Percentiles rank a stretch among this genome's conserved stretches.
These are phyloP conservation scores for Tragelaphus imberbis DNA, from an alignment of 2,113 vertebrate species.

Conservation along the genomic window DNA sequence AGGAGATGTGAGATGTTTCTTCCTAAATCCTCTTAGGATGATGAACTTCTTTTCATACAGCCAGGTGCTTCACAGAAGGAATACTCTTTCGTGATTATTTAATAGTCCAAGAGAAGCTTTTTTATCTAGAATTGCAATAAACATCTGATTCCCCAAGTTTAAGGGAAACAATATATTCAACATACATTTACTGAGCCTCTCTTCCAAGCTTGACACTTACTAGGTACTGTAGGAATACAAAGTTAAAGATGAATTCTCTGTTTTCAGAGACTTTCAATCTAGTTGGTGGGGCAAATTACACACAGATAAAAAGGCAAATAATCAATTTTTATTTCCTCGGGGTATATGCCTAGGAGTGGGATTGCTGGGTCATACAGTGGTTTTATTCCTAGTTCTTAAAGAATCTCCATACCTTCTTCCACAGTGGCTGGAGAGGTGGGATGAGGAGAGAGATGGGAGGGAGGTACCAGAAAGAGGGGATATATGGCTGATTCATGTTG, in stretches of 20 bases:
- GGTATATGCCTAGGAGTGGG: background rate
- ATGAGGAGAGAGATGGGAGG: background rate
- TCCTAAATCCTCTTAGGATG: constrained; percentile 14
- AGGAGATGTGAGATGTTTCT: background rate
- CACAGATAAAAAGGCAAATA: background rate
- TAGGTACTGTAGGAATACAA: background rate
- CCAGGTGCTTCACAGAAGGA: constrained; percentile 4
- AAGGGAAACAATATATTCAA: background rate
- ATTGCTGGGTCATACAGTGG: background rate
- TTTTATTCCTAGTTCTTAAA: background rate
- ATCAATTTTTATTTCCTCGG: background rate
- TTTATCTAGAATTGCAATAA: background rate
- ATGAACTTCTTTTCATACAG: background rate
- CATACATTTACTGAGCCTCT: background rate
- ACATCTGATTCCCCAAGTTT: background rate
- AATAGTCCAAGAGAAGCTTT: background rate
- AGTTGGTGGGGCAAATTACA: background rate
- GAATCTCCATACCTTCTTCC: background rate
- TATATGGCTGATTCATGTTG: background rate
- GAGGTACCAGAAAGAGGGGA: background rate
- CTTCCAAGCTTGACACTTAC: background rate
- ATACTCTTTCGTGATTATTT: constrained; percentile 3
- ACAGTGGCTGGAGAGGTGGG: background rate
- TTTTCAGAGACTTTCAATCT: constrained; percentile 1
- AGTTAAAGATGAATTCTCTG: background rate